Evolutionary conservation across 2,113 vertebrate genomes (phyloP).

Genomic region (Galeopterus variegatus): DNA sequence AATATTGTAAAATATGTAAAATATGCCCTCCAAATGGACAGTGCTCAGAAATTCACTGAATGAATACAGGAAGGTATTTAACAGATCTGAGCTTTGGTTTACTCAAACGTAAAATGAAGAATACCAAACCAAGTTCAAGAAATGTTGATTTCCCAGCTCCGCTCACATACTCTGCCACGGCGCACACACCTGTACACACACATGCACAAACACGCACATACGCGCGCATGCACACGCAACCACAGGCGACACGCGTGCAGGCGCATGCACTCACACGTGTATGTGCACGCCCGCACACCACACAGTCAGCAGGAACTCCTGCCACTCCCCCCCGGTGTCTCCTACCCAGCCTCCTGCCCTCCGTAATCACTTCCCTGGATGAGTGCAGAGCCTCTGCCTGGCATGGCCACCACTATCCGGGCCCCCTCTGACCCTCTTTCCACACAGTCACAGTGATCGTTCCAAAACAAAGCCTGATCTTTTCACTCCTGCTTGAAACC

Average conservation of each 20-base stretch:
- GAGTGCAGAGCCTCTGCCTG: neutral
- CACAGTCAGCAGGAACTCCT: neutral
- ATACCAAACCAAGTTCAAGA: neutral
- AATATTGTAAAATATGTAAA: neutral
- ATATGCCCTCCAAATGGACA: neutral
- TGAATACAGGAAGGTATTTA: neutral
- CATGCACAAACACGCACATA: neutral
- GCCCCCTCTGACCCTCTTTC: neutral
- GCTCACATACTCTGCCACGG: neutral
- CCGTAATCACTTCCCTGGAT: neutral
- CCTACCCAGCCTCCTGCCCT: neutral
- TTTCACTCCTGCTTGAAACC: neutral
- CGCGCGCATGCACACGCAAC: neutral
- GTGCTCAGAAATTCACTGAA: neutral
- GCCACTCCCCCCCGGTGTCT: neutral
- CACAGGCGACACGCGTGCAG: too few relatives aligned
- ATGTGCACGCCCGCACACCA: too few relatives aligned
- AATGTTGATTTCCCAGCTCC: neutral
- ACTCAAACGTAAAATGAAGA: neutral
- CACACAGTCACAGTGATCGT: neutral
- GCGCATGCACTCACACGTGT: too few relatives aligned
- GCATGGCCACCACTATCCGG: fast-evolving
- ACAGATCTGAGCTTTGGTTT: neutral
- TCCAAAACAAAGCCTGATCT: neutral
- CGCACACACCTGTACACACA: neutral